Base-by-base conservation (phyloP, 1,140 invertebrate species). In the Heliconius himera region DNA sequence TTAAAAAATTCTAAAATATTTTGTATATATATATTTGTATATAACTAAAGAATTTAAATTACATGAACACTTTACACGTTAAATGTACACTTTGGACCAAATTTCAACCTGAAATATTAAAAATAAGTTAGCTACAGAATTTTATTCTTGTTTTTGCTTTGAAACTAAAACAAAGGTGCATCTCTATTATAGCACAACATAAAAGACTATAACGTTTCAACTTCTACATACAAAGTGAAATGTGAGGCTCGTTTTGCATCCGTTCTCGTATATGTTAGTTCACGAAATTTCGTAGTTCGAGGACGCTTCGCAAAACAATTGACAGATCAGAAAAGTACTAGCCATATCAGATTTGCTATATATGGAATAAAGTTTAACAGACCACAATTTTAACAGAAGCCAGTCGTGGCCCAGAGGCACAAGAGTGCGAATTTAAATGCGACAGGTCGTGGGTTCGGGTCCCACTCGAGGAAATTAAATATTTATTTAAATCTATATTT, bases 131-230 rank as follows among this genome's bases (percentile, higher is more conserved):
- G n/a, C 11, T 29, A 60, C 9, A 16, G 4, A 66, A 13, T 18
- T 26, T 56, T 18, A 56, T 66, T 26, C 60, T 66, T 26, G 60
- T 16, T 66, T 29, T 29, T 66, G 60, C 60, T 66, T 29, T 18
- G 26, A 29, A 66, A 29, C 60, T 66, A 11, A 66, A 66, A 66
- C 60, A 66, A 29, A 66, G 60, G 60, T 29, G 60, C 26, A n/a
- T 66, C 26, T 66, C 26, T 66, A 66, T 66, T 29, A 66, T 22
- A 66, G 26, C 9, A 29, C 22, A 66, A 66, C 26, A 66, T 66
- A 66, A 66, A 66, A 66, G 60, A 66, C 60, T 66, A 29, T 66
- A 66, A 29, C 60, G 60, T 66, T 29, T 66, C 26, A 16, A 66
- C 60, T 26, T 66, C 60, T 66, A 11, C 60, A 6, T 66, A 66